A percentile compares a stretch with the other conserved stretches of the same genome.
These are phyloP conservation scores for Spilosoma lubricipeda DNA, from an alignment of 2,888 invertebrate genomes.

Conservation along the genomic window DNA sequence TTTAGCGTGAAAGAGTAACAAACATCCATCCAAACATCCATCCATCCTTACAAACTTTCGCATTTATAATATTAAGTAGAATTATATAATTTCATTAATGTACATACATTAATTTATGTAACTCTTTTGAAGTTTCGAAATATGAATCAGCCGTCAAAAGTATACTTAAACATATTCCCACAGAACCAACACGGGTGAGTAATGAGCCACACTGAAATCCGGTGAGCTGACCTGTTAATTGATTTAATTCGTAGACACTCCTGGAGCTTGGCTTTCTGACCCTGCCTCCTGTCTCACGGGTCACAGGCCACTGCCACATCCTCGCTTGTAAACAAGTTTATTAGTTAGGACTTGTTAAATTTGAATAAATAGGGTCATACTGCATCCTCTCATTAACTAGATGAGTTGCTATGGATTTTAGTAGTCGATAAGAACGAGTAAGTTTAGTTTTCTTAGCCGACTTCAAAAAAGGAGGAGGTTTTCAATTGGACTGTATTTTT, in stretches of 20 bases:
- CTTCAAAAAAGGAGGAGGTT: no score
- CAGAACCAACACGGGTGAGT: slow-evolving; percentile 11
- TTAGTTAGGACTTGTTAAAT: slow-evolving; percentile 44
- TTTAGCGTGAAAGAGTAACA: no score
- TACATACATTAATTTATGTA: neutral
- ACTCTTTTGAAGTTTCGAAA: neutral
- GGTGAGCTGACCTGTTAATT: slow-evolving; percentile 62
- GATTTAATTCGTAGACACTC: slow-evolving; percentile 66
- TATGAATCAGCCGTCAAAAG: slow-evolving; percentile 15
- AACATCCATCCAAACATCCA: no score
- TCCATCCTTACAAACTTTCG: no score
- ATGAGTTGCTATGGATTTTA: neutral
- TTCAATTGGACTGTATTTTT: no score
- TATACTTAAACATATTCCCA: slow-evolving; percentile 16
- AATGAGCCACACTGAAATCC: slow-evolving; percentile 35
- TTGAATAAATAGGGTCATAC: slow-evolving; percentile 14
- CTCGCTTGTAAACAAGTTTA: slow-evolving; percentile 70
- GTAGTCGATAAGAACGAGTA: no score
- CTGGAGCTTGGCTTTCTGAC: slow-evolving; percentile 60
- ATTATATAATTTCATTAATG: no score
- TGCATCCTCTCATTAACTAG: slow-evolving; percentile 5
- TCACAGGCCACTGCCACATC: slow-evolving; percentile 70
- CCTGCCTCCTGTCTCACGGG: slow-evolving; percentile 65
- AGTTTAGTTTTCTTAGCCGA: no score
- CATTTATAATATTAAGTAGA: no score